A percentile compares a stretch with the other conserved stretches of the same genome.
phyloP scores from a whole-genome alignment of 2,888 invertebrate species.

The Tryphoninae sp. region DNA sequence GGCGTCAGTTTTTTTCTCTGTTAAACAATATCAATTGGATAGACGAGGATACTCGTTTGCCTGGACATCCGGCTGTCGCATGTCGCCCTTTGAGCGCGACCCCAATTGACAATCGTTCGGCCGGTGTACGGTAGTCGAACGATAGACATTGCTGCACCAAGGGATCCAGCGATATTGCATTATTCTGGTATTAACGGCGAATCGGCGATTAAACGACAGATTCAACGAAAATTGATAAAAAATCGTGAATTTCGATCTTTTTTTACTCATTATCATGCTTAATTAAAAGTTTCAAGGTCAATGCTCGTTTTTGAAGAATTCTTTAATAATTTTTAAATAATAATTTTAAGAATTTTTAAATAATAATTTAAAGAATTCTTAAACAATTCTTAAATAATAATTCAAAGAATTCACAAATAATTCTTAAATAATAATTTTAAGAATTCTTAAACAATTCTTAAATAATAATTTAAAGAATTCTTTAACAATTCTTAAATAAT shows the following conservation, averaged over 20 bases:
- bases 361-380: no score
- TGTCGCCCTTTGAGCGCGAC: slow-evolving; percentile 50
- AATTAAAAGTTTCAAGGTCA: no score
- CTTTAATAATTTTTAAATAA: no score
- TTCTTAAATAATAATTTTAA: no score
- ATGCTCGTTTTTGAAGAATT: no score
- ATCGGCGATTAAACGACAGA: neutral
- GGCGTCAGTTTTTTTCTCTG: neutral
- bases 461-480: no score
- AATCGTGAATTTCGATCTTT: neutral
- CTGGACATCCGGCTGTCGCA: slow-evolving; percentile 46
- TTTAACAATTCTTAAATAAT: no score
- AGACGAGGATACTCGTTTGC: slow-evolving; percentile 49
- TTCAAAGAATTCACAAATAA: no score
- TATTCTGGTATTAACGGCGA: neutral
- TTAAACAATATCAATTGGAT: slow-evolving; percentile 39
- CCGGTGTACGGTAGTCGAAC: slow-evolving; percentile 19
- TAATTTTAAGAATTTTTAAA: no score
- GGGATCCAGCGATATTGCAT: neutral
- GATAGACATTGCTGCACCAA: neutral
- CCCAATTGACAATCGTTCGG: slow-evolving; percentile 47
- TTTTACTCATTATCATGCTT: no score
- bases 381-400: no score
- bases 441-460: no score
- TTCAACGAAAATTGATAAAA: neutral